A percentile compares a stretch with the other conserved stretches of the same genome.
These are phyloP conservation scores for Aelia acuminata DNA, from an alignment of 2,888 invertebrate genomes.

Conservation along the genomic window DNA sequence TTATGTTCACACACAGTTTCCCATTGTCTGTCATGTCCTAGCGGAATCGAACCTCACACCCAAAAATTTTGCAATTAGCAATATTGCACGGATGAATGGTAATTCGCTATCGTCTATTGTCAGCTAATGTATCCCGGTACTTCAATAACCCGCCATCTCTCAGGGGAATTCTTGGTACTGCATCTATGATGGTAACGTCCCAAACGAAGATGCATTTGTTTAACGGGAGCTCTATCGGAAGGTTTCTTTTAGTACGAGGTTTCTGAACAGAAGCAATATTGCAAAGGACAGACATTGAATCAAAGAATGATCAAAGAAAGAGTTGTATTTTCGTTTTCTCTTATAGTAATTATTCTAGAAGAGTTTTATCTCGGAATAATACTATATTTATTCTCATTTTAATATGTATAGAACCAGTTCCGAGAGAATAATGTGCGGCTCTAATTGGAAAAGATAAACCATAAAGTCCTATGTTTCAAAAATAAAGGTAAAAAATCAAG, in stretches of 20 bases:
- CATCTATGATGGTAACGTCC: not conserved
- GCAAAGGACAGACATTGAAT: no score
- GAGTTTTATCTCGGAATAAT: no score
- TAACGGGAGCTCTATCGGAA: not conserved
- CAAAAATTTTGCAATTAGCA: conserved; percentile 49
- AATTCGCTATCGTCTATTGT: conserved; percentile 42
- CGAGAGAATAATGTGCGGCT: no score
- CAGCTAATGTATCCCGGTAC: conserved; percentile 24
- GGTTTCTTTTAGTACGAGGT: not conserved
- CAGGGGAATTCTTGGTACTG: not conserved
- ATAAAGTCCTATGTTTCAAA: no score
- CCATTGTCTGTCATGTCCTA: conserved; percentile 46
- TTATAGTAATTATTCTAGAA: no score
- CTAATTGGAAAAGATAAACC: no score
- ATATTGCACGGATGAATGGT: conserved; percentile 37
- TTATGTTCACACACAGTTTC: conserved; percentile 30
- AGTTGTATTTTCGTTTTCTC: no score
- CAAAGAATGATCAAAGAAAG: no score
- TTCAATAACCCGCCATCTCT: conserved; percentile 12
- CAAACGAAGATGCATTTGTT: not conserved
- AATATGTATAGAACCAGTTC: no score
- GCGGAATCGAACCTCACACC: conserved; percentile 42
- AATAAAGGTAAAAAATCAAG: no score
- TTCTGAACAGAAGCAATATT: not conserved
- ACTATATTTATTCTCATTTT: no score